phyloP scores from a whole-genome alignment of 2,113 vertebrate genomes.

The Harpagus bidentatus region DNA sequence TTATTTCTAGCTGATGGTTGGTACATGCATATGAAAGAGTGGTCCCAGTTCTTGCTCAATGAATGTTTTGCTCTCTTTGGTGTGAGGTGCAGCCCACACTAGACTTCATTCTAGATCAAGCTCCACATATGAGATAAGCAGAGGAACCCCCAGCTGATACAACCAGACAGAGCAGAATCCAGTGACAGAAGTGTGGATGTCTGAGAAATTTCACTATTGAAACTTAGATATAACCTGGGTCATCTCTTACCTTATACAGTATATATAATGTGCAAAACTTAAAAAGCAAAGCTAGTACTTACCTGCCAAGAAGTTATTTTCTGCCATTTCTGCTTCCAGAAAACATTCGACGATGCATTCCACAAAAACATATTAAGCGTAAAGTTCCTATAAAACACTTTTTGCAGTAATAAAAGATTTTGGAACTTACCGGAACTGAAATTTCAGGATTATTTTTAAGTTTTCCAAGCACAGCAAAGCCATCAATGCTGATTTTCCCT shows the following conservation, averaged over 20 bases:
- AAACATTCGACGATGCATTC: neutral
- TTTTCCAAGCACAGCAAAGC: constrained; percentile 85
- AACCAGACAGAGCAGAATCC: neutral
- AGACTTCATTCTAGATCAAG: neutral
- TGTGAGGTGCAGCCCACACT: neutral
- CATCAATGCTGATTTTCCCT: constrained; percentile 75
- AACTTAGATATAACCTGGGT: neutral
- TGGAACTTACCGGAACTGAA: constrained; percentile 82
- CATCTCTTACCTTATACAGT: neutral
- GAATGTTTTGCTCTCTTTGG: neutral
- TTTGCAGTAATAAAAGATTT: neutral
- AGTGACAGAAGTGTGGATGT: neutral
- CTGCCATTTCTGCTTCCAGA: neutral
- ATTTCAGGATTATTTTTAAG: constrained; percentile 80
- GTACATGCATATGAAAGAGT: neutral
- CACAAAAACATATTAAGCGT: neutral
- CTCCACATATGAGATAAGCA: neutral
- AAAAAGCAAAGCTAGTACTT: neutral
- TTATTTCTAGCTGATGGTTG: neutral
- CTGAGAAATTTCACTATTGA: neutral
- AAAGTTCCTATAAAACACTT: neutral
- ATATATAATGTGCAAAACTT: neutral
- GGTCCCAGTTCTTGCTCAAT: neutral
- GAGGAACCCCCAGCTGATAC: neutral
- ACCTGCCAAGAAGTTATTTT: neutral